These are phyloP conservation scores for Valencia hispanica DNA, from an alignment of 2,797 vertebrate species.

Conservation along the genomic window DNA sequence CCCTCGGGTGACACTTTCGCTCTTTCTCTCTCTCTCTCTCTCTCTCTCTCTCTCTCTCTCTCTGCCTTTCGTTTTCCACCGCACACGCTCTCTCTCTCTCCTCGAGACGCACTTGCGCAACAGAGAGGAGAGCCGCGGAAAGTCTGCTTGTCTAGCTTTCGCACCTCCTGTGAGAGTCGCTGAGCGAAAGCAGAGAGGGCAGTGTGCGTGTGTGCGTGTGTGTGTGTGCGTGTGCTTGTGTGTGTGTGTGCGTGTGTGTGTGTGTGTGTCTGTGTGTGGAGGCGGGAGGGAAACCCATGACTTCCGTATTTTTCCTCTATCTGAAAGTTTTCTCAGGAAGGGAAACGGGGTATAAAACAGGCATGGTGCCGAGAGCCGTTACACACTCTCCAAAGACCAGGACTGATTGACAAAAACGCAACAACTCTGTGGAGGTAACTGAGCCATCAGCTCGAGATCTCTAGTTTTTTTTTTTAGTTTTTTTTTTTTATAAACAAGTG, in stretches of 20 bases:
- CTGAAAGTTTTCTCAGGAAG: constrained; percentile 11
- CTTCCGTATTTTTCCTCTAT: constrained; percentile 74
- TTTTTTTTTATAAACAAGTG: neutral
- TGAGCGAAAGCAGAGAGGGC: constrained; percentile 4
- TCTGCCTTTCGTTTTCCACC: constrained; percentile 65
- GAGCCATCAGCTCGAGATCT: neutral
- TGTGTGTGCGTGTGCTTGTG: too few relatives aligned
- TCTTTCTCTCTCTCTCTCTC: neutral
- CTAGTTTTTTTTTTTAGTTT: neutral
- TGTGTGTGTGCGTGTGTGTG: too few relatives aligned
- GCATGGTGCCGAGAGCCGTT: neutral
- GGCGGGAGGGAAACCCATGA: constrained; percentile 76
- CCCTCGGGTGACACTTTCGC: neutral
- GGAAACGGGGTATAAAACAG: constrained; percentile 30
- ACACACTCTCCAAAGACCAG: constrained; percentile 7
- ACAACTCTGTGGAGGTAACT: constrained; percentile 1
- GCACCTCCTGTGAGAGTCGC: constrained; percentile 19
- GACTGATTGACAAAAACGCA: constrained; percentile 3
- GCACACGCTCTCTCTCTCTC: neutral
- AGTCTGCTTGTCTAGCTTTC: constrained; percentile 43
- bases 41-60: constrained; percentile 1
- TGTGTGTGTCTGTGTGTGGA: constrained; percentile 10
- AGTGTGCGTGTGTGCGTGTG: neutral
- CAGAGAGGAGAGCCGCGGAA: constrained; percentile 45
- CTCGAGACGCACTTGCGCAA: constrained; percentile 58